Evolutionary conservation across 2,113 vertebrate species (phyloP).

Genomic region (Heptranchias perlo): DNA sequence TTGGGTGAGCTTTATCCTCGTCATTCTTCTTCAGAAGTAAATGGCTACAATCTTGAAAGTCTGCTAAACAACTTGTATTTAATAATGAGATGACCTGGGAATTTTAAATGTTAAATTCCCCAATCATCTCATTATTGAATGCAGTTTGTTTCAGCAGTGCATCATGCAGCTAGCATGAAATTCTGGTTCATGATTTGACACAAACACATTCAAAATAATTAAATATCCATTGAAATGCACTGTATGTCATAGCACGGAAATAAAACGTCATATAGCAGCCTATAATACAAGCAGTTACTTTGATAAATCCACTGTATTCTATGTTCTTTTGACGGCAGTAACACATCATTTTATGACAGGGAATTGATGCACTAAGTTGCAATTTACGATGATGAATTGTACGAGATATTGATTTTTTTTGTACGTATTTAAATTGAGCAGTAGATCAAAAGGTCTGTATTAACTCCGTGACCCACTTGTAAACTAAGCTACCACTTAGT

Average conservation of each 20-base stretch:
- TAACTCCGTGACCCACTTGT: neutral
- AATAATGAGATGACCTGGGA: neutral
- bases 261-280: neutral
- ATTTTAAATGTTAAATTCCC: neutral
- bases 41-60: neutral
- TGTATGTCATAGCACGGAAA: neutral
- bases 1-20: neutral
- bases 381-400: neutral
- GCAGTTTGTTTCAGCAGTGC: neutral
- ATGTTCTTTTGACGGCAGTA: neutral
- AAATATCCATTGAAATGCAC: neutral
- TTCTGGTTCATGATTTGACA: neutral
- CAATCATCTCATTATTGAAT: neutral
- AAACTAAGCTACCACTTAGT: neutral
- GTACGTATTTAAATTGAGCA: neutral
- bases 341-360: neutral
- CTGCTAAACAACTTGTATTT: neutral
- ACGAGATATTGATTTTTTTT: neutral
- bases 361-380: neutral
- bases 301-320: neutral
- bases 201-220: constrained; percentile 5
- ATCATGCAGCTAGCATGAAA: neutral
- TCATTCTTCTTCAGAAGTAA: neutral
- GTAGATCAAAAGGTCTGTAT: neutral
- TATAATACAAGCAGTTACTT: neutral